Evolutionary conservation across 2,113 vertebrate species (phyloP), one percentile per base, ranked within the genome.

Genomic region (Albula glossodonta): DNA sequence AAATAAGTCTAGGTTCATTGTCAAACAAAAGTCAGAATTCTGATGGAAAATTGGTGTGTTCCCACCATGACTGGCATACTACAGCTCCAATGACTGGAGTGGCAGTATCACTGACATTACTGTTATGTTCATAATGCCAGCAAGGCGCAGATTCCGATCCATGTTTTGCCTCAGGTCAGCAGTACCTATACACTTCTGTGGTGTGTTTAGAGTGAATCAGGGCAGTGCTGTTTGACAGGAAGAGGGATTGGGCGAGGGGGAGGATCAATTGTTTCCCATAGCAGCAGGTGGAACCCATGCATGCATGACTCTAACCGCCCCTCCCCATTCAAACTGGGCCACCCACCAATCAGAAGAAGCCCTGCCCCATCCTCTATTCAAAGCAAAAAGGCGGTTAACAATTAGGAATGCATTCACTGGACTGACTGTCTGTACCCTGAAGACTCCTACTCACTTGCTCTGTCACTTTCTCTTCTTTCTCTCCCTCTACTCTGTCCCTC

Each of bases 331-430:
- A 90, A 83, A 90, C 41, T 49, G 50, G 70, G 79, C 51, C 74
- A 60, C 51, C 78, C 5, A 85, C 96, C 96, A 93, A 96, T 94
- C 94, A 93, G 93, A 87, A 80, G 82, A 0, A 2, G 63, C 86
- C 82, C 90, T 92, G 88, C 89, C 85, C 86, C 86, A 83, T 89
- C 88, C 82, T 84, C 88, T 11, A 0, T 94, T 95, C 94, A 93
- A 95, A 94, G 13, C 22, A 17, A 80, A 50, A 90, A 83, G 88
- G 88, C 92, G 19, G 90, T 92, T 92, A 84, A 88, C 84, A 84
- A 78, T 51, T 81, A 85, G 78, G 84, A 84, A 63, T 80, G 79
- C 83, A 53, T 89, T 83, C 41, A 49, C 57, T 85, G 78, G 85
- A 83, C 51, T 86, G 51, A 83, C 51, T 86, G 51, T 19, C 60